A percentile compares a stretch with the other conserved stretches of the same genome.
phyloP scores from a whole-genome alignment of 1,140 invertebrate species.

The Caenorhabditis elegans region DNA sequence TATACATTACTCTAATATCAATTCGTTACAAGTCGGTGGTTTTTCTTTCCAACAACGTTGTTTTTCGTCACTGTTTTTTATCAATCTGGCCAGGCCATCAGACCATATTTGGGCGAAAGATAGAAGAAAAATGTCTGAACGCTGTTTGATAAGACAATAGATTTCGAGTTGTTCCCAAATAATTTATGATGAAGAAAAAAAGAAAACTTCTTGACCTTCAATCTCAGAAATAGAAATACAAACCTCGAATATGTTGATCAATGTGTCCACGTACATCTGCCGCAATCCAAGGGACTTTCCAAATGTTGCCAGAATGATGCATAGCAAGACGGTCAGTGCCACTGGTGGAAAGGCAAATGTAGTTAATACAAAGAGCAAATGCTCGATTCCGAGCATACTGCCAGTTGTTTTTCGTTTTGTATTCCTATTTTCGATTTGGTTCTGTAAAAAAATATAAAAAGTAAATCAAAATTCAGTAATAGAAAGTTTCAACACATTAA shows the following conservation, averaged over 20 bases:
- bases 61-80: background rate
- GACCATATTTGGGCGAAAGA: background rate
- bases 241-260: constrained; percentile 38
- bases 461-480: background rate
- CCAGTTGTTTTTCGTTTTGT: background rate
- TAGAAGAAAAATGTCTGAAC: background rate
- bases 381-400: constrained; percentile 31
- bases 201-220: no score
- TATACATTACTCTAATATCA: background rate
- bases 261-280: constrained; percentile 10
- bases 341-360: constrained; percentile 52
- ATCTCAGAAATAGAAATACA: no score
- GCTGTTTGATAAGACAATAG: background rate
- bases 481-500: no score
- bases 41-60: background rate
- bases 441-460: background rate
- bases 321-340: background rate
- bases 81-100: background rate
- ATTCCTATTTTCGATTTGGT: background rate
- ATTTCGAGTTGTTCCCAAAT: no score
- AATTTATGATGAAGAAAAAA: no score
- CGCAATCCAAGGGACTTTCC: constrained; percentile 33
- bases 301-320: constrained; percentile 32
- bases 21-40: background rate
- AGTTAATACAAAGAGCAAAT: constrained; percentile 40